Base-by-base conservation (phyloP, 2,113 vertebrate species). In the Ammodytes marinus region DNA sequence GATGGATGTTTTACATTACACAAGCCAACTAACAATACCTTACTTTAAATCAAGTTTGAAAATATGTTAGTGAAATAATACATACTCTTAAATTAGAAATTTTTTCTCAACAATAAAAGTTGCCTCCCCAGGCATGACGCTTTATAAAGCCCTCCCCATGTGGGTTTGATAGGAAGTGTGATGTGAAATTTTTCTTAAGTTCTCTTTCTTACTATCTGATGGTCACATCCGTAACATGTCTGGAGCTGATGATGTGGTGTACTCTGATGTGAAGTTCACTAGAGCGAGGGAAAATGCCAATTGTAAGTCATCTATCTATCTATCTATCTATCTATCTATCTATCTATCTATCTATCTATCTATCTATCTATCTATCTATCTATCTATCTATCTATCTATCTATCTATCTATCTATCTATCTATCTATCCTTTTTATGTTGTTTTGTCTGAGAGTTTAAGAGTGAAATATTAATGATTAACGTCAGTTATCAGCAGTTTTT, bases 241-340 rank as follows among this genome's bases (percentile, higher is more conserved):
- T 17, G 88, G 78, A 11, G n/a, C 47, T 15, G 76, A 86, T n/a
- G n/a, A n/a, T 0, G 69, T 91, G 0, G 0, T 87, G 0, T 91
- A 92, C 65, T 17, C 69, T 13, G 79, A 92, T 13, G 74, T 92
- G 5, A 83, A 46, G 4, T 77, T 92, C 64, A n/a, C 2, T 15
- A 87, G 7, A 57, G 1, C 0, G 0, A 37, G 2, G 7, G 10
- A 1, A 8, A 19, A 50, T 0, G 1, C 2, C 47, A 14, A 4
- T 0, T 74, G 91, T 92, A 60, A 91, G 88, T 74, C 1, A 6
- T 58, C 55, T 37, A 14, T 58, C 11, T 65, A 2, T 65, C 35
- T 58, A 3, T 39, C 27, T 58, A 3, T 58, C 5, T 13, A 1
- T 60, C 3, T 15, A 0, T 40, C 5, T 19, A 3, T n/a, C 17